Conservation (phyloP, 2,113 vertebrate genomes). For the Myrmecophaga tridactyla region DNA sequence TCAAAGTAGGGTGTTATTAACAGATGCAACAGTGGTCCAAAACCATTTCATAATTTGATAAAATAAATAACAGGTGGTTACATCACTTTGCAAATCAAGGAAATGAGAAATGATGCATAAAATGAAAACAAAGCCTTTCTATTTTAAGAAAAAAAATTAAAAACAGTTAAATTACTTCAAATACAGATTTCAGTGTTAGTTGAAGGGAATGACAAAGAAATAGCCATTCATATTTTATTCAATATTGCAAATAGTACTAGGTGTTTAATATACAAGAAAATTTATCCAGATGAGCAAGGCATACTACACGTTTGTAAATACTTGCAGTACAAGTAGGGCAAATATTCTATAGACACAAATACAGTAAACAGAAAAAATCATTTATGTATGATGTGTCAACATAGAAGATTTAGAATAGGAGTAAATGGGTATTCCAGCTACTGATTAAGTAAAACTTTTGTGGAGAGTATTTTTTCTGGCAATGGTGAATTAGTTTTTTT, state of each 20-base stretch:
- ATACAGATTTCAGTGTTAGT: background rate
- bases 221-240: background rate
- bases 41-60: constrained; percentile 18
- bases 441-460: background rate
- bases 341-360: background rate
- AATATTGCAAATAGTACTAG: background rate
- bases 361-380: background rate
- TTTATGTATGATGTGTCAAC: background rate
- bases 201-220: background rate
- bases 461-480: background rate
- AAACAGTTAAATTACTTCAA: background rate
- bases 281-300: background rate
- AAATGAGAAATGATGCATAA: background rate
- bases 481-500: background rate
- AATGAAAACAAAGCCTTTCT: background rate
- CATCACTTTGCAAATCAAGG: constrained; percentile 17
- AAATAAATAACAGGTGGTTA: background rate
- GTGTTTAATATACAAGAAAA: background rate
- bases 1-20: constrained; percentile 20
- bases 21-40: background rate
- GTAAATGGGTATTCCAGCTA: background rate
- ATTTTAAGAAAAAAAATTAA: background rate
- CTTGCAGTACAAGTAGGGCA: background rate
- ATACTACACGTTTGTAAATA: background rate
- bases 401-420: background rate